Evolutionary conservation across 2,888 invertebrate species (phyloP), one percentile per base, ranked within the genome.

Genomic region (Mythimna vitellina): DNA sequence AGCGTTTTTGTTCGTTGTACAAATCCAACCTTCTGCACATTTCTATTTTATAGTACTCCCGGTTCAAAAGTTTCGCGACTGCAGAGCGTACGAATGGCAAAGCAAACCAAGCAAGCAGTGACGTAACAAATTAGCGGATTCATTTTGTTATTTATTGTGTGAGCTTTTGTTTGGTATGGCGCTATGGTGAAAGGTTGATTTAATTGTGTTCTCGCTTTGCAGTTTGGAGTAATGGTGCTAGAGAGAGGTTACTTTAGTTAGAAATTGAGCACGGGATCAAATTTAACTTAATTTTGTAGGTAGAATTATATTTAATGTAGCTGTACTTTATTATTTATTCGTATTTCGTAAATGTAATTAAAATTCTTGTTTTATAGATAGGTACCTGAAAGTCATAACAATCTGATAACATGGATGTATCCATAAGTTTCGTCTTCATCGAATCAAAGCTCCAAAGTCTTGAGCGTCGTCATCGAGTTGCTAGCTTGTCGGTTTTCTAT

Each of bases 51-150:
- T n/a, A 51, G 73, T 57, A 62, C 65, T 73, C 82, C 42, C 12
- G 67, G 70, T 64, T 80, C 80, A 73, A 83, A 82, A 79, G 83
- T 82, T 79, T 73, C 46, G 14, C 67, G 61, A 69, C 29, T 57
- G 32, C 65, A 25, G 32, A 78, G 53, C 61, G 76, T 63, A 56
- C 64, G 54, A 76, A 49, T 29, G 46, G 70, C 65, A 42, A 57
- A 77, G 78, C 67, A 79, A 35, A 65, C 46, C 35, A 61, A 73
- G 68, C 65, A 73, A 78, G 57, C 65, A 60, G 70, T 82, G 86
- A 84, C 85, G 86, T 84, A 82, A 86, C 86, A 84, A 85, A 85
- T 84, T 84, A 86, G 76, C 83, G 78, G 78, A 86, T 86, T 86
- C 80, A 80, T 85, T 86, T 86, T 22, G 76, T 86, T 86, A 86